A percentile compares a stretch with the other conserved stretches of the same genome.
phyloP scores from a whole-genome alignment of 2,113 vertebrate genomes.

The Melanerpes aurifrons region DNA sequence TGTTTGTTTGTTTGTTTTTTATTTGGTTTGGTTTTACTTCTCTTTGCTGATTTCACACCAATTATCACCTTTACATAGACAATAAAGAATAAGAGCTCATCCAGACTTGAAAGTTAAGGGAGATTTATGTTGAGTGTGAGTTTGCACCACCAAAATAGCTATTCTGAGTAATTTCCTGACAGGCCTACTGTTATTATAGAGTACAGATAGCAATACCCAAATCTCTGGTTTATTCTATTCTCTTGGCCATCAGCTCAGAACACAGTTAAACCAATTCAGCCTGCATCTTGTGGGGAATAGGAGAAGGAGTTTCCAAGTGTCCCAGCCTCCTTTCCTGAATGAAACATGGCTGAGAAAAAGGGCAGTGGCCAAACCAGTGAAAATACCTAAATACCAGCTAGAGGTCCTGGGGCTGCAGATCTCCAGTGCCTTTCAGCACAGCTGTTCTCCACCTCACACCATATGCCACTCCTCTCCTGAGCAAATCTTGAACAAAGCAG shows the following conservation, averaged over 20 bases:
- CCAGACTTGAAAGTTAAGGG: neutral
- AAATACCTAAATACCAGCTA: neutral
- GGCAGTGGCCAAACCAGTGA: neutral
- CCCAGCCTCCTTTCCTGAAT: neutral
- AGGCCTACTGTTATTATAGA: neutral
- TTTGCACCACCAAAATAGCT: neutral
- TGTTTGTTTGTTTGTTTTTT: no score
- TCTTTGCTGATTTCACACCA: neutral
- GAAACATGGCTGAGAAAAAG: neutral
- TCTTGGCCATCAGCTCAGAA: neutral
- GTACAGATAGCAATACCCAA: neutral
- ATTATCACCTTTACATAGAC: neutral
- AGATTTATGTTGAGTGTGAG: neutral
- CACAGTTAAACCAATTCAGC: neutral
- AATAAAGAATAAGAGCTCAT: neutral
- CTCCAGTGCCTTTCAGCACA: neutral
- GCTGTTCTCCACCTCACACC: neutral
- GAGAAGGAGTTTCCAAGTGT: neutral
- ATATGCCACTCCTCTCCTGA: neutral
- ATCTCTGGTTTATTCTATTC: neutral
- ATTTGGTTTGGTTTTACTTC: neutral
- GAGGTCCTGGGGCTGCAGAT: fast-evolving
- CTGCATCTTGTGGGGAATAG: neutral
- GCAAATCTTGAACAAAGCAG: neutral
- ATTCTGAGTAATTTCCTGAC: neutral